Evolutionary conservation across 2,113 vertebrate genomes (phyloP).

Genomic region (Asarcornis scutulata): DNA sequence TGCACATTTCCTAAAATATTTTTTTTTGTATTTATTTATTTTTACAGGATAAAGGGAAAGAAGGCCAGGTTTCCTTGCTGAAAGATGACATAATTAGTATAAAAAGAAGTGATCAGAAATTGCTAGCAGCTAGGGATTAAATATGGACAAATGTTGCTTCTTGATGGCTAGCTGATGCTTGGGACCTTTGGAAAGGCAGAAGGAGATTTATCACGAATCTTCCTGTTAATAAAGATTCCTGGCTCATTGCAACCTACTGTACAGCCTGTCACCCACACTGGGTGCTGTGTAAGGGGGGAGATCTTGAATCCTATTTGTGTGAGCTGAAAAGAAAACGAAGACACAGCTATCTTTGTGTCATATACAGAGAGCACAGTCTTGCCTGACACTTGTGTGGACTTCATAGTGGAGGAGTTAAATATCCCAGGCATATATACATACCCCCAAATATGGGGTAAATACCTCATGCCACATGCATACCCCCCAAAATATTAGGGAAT

Average conservation of each 20-base stretch:
- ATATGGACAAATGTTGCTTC: not conserved
- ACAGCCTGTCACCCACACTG: not conserved
- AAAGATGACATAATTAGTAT: conserved; percentile 32
- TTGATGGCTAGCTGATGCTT: not conserved
- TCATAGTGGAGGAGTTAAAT: not conserved
- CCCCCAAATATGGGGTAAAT: too few relatives aligned
- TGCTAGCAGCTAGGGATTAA: not conserved
- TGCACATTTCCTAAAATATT: conserved; percentile 42
- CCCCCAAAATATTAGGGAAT: too few relatives aligned
- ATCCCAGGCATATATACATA: not conserved
- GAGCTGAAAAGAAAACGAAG: not conserved
- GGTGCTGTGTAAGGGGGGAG: not conserved
- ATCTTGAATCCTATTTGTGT: not conserved
- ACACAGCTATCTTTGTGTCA: not conserved
- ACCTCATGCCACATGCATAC: too few relatives aligned
- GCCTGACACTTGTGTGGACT: not conserved
- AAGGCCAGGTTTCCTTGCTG: not conserved
- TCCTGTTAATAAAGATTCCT: not conserved
- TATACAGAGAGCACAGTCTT: not conserved
- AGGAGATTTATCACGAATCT: not conserved
- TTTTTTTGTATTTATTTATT: conserved; percentile 7
- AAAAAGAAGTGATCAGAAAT: conserved; percentile 34
- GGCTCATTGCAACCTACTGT: not conserved
- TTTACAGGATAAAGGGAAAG: not conserved
- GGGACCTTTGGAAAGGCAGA: not conserved